These are phyloP conservation scores for Petromus typicus DNA, from an alignment of 2,113 vertebrate genomes.

Conservation along the genomic window DNA sequence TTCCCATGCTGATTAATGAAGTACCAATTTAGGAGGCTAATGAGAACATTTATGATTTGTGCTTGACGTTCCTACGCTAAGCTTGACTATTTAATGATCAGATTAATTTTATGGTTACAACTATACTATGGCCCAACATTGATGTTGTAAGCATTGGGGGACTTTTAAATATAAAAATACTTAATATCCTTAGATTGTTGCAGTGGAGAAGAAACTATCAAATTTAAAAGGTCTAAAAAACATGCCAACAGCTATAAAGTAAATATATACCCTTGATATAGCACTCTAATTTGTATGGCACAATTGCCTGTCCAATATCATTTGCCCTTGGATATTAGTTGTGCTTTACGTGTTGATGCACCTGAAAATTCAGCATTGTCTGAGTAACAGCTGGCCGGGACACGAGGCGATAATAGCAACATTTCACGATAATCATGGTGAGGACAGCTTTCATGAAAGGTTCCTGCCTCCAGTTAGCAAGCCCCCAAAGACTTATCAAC, in stretches of 20 bases:
- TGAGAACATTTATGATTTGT: conserved; percentile 66
- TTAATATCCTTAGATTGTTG: conserved; percentile 20
- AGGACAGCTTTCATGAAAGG: conserved; percentile 38
- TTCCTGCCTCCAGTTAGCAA: not conserved
- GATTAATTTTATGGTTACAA: conserved; percentile 69
- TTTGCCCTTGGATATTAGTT: conserved; percentile 23
- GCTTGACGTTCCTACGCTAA: conserved; percentile 56
- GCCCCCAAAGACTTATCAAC: not conserved
- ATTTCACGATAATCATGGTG: not conserved
- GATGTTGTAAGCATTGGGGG: conserved; percentile 63
- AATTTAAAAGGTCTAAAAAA: conserved; percentile 53
- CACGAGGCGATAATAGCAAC: not conserved
- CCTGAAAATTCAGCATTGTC: not conserved
- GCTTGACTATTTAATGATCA: conserved; percentile 63
- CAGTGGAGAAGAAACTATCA: conserved; percentile 34
- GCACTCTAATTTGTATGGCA: not conserved
- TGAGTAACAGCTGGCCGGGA: conserved; percentile 26
- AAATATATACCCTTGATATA: not conserved
- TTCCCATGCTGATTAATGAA: conserved; percentile 52
- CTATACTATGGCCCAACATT: conserved; percentile 31
- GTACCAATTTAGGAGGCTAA: conserved; percentile 54
- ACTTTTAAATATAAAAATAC: conserved; percentile 65
- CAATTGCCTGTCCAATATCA: not conserved
- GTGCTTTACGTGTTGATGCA: not conserved
- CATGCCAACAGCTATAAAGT: conserved; percentile 32